phyloP scores from a whole-genome alignment of 2,113 vertebrate species.

The Brachypteracias leptosomus region DNA sequence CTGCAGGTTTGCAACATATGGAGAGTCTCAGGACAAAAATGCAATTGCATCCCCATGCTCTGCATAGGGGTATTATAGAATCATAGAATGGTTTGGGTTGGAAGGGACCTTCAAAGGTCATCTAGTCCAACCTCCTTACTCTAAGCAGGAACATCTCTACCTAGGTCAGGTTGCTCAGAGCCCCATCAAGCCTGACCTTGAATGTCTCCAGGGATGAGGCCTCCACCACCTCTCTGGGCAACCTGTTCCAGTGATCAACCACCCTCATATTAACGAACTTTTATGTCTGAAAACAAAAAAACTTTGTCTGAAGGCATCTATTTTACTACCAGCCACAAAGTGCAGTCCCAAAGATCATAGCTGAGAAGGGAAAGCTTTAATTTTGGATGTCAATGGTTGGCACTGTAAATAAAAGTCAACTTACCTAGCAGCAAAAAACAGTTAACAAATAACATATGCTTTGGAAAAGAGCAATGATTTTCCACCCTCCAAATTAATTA shows the following conservation, averaged over 20 bases:
- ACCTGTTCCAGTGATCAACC: no score
- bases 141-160: no score
- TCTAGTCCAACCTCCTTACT: no score
- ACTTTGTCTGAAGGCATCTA: neutral
- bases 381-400: neutral
- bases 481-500: neutral
- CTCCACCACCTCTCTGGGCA: no score
- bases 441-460: neutral
- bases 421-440: neutral
- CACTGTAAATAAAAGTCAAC: neutral
- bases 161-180: no score
- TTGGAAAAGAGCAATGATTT: neutral
- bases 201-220: no score
- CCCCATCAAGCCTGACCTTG: no score
- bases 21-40: neutral
- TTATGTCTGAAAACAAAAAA: neutral
- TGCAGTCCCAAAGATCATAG: neutral
- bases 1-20: neutral
- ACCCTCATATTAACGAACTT: no score
- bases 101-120: no score
- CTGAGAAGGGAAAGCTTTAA: neutral
- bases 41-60: accelerated
- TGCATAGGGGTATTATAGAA: accelerated
- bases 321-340: neutral
- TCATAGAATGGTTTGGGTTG: no score